Percentiles rank a stretch among this genome's conserved stretches.
Conservation (phyloP, 1,140 invertebrate genomes). For the Sitobion miscanthi region DNA sequence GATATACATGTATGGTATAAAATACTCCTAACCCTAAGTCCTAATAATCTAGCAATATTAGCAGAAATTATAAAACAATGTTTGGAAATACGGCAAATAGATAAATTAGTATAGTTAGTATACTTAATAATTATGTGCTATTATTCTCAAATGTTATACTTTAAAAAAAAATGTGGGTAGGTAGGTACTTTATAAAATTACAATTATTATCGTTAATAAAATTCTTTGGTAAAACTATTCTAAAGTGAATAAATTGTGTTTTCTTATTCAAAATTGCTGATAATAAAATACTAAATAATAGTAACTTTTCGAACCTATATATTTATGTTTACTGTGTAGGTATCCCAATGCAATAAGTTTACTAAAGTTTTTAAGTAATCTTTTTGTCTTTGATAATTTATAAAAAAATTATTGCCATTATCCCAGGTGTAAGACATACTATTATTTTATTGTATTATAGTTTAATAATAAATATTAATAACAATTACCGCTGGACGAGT, state of each 20-base stretch:
- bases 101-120: neutral
- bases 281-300: too few relatives aligned
- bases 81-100: neutral
- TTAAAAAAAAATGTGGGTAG: neutral
- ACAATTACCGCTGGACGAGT: conserved; percentile 35
- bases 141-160: neutral
- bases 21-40: neutral
- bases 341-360: too few relatives aligned
- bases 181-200: neutral
- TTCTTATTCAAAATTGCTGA: too few relatives aligned
- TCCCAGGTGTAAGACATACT: neutral
- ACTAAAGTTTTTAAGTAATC: too few relatives aligned
- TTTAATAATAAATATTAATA: neutral
- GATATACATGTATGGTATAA: neutral
- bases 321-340: too few relatives aligned
- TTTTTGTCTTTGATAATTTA: too few relatives aligned
- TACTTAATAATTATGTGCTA: neutral
- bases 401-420: too few relatives aligned
- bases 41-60: neutral
- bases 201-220: neutral
- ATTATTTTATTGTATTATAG: neutral
- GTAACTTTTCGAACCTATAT: too few relatives aligned
- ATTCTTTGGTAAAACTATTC: too few relatives aligned
- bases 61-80: neutral
- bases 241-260: too few relatives aligned